These are phyloP conservation scores for Polypedilum vanderplanki DNA, from an alignment of 1,140 invertebrate genomes.

Conservation along the genomic window DNA sequence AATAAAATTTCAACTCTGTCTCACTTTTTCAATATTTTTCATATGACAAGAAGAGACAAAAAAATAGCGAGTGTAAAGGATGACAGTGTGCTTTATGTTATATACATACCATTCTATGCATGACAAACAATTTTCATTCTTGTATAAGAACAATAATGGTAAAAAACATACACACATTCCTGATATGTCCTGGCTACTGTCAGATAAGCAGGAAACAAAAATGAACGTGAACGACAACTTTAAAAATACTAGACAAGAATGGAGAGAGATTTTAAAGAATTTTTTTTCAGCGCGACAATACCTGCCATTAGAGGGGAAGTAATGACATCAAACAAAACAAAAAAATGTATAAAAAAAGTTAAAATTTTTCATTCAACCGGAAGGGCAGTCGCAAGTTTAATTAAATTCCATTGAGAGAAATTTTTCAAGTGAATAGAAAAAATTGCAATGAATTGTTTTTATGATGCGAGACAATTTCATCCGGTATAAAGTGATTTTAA, in stretches of 20 bases:
- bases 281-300: too few relatives aligned
- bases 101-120: not conserved
- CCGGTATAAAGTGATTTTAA: too few relatives aligned
- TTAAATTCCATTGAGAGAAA: too few relatives aligned
- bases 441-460: too few relatives aligned
- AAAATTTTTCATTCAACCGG: too few relatives aligned
- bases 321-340: too few relatives aligned
- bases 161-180: not conserved
- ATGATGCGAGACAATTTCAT: too few relatives aligned
- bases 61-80: not conserved
- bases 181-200: not conserved
- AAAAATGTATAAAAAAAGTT: too few relatives aligned
- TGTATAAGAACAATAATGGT: not conserved
- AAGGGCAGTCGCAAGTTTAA: too few relatives aligned
- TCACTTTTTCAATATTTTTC: not conserved
- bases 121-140: not conserved
- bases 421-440: too few relatives aligned
- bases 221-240: not conserved
- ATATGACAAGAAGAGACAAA: conserved; percentile 2
- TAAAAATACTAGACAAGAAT: not conserved
- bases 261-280: too few relatives aligned
- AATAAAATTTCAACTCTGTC: not conserved
- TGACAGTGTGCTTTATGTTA: conserved; percentile 1
- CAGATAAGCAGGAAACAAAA: conserved; percentile 9
- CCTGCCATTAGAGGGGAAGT: too few relatives aligned